Evolutionary conservation across 2,113 vertebrate genomes (phyloP).

Genomic region (Trochalopteron elliotii): DNA sequence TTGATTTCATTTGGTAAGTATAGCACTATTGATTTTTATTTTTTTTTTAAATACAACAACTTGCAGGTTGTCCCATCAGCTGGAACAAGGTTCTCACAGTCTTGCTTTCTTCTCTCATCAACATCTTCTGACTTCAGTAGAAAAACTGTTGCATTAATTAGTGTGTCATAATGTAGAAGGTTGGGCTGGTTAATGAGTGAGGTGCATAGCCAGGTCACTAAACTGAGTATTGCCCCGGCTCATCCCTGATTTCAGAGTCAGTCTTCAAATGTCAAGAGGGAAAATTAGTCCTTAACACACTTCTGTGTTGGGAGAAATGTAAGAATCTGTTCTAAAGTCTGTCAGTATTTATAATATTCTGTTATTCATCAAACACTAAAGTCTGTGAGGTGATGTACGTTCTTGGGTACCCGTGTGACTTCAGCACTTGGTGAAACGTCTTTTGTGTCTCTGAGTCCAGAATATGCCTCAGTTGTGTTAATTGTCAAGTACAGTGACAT

Average conservation of each 20-base stretch:
- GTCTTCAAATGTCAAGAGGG: not conserved
- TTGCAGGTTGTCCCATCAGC: not conserved
- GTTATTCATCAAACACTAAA: conserved; percentile 16
- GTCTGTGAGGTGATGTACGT: not conserved
- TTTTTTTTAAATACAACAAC: not conserved
- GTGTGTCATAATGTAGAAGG: not conserved
- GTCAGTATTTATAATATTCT: not conserved
- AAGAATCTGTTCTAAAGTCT: not conserved
- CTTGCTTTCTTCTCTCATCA: not conserved
- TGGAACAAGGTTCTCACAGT: not conserved
- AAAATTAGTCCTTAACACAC: not conserved
- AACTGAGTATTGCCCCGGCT: not conserved
- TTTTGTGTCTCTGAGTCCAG: not conserved
- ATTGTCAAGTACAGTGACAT: not conserved
- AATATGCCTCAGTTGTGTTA: not conserved
- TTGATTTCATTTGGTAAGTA: conserved; percentile 14
- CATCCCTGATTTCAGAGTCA: not conserved
- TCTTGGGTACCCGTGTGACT: not conserved
- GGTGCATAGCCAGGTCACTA: not conserved
- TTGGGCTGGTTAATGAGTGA: not conserved
- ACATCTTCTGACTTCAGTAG: not conserved
- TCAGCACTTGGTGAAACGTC: not conserved
- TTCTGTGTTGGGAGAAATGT: not conserved
- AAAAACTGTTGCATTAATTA: not conserved
- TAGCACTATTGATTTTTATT: not conserved